Conservation (phyloP, 2,888 invertebrate genomes). For the Yponomeuta cagnagella region DNA sequence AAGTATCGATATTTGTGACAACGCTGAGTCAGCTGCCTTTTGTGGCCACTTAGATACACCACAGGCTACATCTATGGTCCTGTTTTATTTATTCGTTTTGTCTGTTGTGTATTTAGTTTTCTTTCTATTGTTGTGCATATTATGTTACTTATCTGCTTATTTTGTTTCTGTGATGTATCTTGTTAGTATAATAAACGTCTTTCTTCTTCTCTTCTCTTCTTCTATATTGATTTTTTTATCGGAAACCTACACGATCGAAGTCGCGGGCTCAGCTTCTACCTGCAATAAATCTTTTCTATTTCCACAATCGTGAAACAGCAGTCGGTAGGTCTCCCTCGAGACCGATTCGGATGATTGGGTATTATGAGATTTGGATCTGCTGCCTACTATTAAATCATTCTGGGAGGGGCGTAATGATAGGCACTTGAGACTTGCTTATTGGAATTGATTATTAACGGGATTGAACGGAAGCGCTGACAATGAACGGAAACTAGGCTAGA, state of each 20-base stretch:
- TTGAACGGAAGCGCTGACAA: conserved; percentile 12
- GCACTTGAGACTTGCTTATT: conserved; percentile 16
- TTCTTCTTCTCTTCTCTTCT: no score
- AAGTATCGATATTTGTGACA: no score
- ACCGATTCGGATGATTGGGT: conserved; percentile 59
- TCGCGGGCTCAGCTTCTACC: neutral
- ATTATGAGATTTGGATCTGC: conserved; percentile 60
- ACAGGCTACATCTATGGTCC: no score
- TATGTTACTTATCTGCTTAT: no score
- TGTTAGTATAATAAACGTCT: no score
- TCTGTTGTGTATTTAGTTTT: no score
- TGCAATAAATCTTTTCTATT: neutral
- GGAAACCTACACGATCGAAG: neutral
- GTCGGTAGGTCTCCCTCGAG: conserved; percentile 29
- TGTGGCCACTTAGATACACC: no score
- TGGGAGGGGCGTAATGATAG: conserved; percentile 18
- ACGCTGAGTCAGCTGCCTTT: no score
- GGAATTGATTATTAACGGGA: conserved; percentile 8
- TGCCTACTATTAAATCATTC: conserved; percentile 56
- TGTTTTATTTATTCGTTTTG: no score
- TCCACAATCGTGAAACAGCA: neutral
- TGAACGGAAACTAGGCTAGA: neutral
- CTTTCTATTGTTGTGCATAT: no score
- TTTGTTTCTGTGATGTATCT: no score
- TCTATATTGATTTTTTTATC: no score